A percentile compares a stretch with the other conserved stretches of the same genome.
phyloP scores from a whole-genome alignment of 2,888 invertebrate genomes.

The Shargacucullia verbasci region DNA sequence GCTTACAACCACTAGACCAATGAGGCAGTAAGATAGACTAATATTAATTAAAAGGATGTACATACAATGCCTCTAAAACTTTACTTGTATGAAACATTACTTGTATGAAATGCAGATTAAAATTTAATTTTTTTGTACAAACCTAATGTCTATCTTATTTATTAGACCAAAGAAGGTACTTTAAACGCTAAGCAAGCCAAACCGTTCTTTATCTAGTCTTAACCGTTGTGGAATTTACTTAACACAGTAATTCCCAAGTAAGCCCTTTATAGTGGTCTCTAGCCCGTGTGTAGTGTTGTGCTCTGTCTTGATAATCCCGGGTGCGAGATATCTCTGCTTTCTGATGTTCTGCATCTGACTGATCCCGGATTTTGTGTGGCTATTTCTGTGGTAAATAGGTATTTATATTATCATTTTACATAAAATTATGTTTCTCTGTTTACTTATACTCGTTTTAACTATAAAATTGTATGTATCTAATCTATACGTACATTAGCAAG shows the following conservation, averaged over 20 bases:
- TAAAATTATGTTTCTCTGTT: no score
- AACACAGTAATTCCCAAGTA: conserved; percentile 47
- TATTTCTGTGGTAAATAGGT: conserved; percentile 18
- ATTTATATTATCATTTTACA: background rate
- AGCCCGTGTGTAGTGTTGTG: conserved; percentile 51
- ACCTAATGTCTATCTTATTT: no score
- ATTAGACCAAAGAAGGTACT: background rate
- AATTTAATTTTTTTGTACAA: no score
- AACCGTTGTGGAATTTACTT: conserved; percentile 50
- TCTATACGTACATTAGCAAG: no score
- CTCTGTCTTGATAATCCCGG: conserved; percentile 47
- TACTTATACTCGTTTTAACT: no score
- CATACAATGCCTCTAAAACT: no score
- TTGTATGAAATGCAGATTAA: no score
- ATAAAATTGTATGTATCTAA: no score
- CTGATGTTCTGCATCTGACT: conserved; percentile 45
- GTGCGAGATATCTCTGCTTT: conserved; percentile 36
- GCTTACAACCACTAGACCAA: no score
- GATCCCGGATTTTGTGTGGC: conserved; percentile 39
- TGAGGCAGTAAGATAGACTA: no score
- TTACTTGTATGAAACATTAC: no score
- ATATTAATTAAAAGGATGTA: no score
- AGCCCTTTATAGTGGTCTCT: conserved; percentile 44
- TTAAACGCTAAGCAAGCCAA: conserved; percentile 29
- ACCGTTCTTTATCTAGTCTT: conserved; percentile 36